A percentile compares a stretch with the other conserved stretches of the same genome.
These are phyloP conservation scores for Daphoenositta chrysoptera DNA, from an alignment of 2,113 vertebrate genomes.

Conservation along the genomic window DNA sequence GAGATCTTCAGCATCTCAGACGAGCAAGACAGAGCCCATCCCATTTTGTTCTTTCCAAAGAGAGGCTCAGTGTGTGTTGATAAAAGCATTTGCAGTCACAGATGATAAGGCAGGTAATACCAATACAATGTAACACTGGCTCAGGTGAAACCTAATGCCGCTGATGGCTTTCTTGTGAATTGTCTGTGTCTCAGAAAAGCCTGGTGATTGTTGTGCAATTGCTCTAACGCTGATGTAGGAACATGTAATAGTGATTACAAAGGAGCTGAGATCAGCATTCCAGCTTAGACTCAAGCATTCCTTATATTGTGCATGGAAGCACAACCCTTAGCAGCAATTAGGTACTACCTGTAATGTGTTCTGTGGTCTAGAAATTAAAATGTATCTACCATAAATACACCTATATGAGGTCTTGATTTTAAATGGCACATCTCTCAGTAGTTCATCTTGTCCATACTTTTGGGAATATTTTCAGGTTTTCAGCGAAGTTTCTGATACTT, in stretches of 20 bases:
- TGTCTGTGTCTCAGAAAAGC: background rate
- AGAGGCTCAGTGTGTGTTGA: background rate
- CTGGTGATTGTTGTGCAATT: background rate
- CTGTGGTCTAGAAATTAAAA: background rate
- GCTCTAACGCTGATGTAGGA: background rate
- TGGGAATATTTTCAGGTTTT: background rate
- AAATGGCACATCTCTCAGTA: background rate
- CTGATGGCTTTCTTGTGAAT: background rate
- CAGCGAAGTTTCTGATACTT: background rate
- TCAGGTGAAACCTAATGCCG: background rate
- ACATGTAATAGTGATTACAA: background rate
- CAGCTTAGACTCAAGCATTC: background rate
- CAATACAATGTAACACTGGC: background rate
- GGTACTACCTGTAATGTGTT: background rate
- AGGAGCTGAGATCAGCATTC: background rate
- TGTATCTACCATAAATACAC: background rate
- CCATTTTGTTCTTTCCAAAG: background rate
- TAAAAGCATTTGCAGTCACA: background rate
- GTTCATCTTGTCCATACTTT: background rate
- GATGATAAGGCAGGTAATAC: background rate
- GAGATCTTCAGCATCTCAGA: background rate
- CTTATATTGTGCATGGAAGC: background rate
- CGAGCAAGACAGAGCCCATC: background rate
- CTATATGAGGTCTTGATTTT: background rate
- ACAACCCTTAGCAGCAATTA: background rate